Evolutionary conservation across 2,797 vertebrate genomes (phyloP).

Genomic region (Gila robusta): DNA sequence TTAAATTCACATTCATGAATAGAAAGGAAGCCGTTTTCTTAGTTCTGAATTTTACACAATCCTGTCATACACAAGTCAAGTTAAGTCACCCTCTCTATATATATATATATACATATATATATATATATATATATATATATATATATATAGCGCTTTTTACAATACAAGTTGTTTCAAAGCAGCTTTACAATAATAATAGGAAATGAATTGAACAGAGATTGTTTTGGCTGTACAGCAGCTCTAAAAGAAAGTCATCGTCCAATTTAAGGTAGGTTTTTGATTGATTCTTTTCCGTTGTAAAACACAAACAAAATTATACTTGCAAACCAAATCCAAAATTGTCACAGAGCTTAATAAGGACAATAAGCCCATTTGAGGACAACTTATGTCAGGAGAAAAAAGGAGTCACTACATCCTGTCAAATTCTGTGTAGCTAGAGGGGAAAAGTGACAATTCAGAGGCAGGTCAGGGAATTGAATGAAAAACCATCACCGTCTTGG

Average conservation of each 20-base stretch:
- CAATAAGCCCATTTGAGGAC: neutral
- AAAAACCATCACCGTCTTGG: conserved; percentile 53
- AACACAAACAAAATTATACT: neutral
- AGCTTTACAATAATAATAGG: too few relatives aligned
- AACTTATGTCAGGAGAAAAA: conserved; percentile 41
- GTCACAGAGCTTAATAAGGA: neutral
- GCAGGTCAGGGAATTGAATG: conserved; percentile 38
- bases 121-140: too few relatives aligned
- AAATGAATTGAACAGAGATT: too few relatives aligned
- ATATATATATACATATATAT: too few relatives aligned
- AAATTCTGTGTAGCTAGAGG: conserved; percentile 55
- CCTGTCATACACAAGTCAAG: neutral
- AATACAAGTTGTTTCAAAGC: too few relatives aligned
- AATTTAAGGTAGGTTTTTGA: too few relatives aligned
- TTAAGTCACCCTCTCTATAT: too few relatives aligned
- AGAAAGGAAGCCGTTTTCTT: neutral
- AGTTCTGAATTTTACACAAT: neutral
- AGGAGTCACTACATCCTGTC: conserved; percentile 48
- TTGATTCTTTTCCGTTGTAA: too few relatives aligned
- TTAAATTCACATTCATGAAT: neutral
- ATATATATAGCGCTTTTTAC: too few relatives aligned
- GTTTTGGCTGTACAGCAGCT: too few relatives aligned
- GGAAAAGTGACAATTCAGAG: conserved; percentile 47
- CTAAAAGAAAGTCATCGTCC: too few relatives aligned
- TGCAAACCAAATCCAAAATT: neutral